phyloP scores from a whole-genome alignment of 2,113 vertebrate genomes.

The Xiphophorus couchianus region DNA sequence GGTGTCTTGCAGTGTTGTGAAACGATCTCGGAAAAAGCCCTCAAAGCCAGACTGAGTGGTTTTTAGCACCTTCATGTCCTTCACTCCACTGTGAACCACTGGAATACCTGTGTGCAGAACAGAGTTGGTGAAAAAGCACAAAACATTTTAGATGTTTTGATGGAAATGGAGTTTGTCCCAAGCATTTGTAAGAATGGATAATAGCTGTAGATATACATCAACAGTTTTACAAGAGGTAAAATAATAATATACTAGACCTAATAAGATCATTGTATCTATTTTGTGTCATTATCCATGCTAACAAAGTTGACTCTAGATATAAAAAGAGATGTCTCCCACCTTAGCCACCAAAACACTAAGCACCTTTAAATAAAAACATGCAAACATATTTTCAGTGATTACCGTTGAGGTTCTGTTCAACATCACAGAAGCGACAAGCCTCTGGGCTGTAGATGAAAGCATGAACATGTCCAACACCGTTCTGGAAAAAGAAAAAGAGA shows the following conservation, averaged over 20 bases:
- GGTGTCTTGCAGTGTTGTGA: constrained; percentile 90
- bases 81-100: constrained; percentile 88
- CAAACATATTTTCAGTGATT: constrained; percentile 38
- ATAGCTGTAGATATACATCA: neutral
- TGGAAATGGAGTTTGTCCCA: neutral
- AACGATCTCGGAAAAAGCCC: constrained; percentile 87
- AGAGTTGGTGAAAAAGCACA: neutral
- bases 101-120: constrained; percentile 78
- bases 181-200: too few relatives aligned
- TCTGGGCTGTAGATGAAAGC: constrained; percentile 86
- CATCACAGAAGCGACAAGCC: constrained; percentile 85
- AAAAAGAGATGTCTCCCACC: neutral
- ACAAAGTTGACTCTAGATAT: neutral
- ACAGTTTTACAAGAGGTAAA: neutral
- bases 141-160: neutral
- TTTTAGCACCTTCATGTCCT: constrained; percentile 92
- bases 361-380: neutral
- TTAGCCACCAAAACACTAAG: neutral
- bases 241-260: neutral
- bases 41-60: constrained; percentile 95
- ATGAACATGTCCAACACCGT: constrained; percentile 82
- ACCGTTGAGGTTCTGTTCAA: constrained; percentile 84
- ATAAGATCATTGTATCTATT: neutral
- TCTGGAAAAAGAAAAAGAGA: constrained; percentile 68
- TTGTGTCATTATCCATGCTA: neutral